Base-by-base conservation (phyloP, 2,797 vertebrate species). In the Pipistrellus pipistrellus region DNA sequence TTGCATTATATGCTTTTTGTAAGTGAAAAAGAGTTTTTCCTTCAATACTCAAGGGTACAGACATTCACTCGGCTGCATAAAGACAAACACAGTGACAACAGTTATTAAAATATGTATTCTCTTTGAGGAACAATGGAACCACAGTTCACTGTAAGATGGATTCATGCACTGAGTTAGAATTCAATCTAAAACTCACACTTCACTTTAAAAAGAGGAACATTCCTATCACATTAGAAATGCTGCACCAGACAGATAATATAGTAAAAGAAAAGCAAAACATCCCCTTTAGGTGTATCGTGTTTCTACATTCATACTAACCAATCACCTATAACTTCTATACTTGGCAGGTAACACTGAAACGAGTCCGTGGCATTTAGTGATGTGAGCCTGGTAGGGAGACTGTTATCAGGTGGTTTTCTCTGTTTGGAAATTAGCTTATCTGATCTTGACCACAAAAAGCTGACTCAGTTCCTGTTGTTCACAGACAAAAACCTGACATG, bases 91-190 rank as follows among this genome's bases (percentile, higher is more conserved):
- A 76, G 18, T 78, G 82, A 94, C 71, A 93, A 71, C 51, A 94
- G 20, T 88, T 38, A 21, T 35, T 94, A 93, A 95, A 95, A 94
- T 93, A 94, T 89, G 93, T 94, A 92, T 91, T 69, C 41, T 87
- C 7, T 71, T 94, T 66, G 46, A 93, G 69, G 51, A 93, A 95
- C 91, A 59, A 93, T 59, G 41, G 57, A 27, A 88, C 94, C 64
- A 89, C 8, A 83, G 73, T 91, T 84, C 85, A 85, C 77, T 91
- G 57, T 71, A 85, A 91, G 76, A 85, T 90, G 68, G 32, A 93
- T 64, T 87, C 72, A 91, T 44, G 90, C 3, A 72, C 23, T 80
- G 13, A 2, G 7, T 86, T 51, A 91, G 23, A 95, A 93, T 55
- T 94, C 46, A 35, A 69, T 77, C 30, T 78, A 93, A 88, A 87